Percentiles rank a stretch among this genome's conserved stretches.
Evolutionary conservation across 2,888 invertebrate species (phyloP).

Genomic region (Seira musarum): DNA sequence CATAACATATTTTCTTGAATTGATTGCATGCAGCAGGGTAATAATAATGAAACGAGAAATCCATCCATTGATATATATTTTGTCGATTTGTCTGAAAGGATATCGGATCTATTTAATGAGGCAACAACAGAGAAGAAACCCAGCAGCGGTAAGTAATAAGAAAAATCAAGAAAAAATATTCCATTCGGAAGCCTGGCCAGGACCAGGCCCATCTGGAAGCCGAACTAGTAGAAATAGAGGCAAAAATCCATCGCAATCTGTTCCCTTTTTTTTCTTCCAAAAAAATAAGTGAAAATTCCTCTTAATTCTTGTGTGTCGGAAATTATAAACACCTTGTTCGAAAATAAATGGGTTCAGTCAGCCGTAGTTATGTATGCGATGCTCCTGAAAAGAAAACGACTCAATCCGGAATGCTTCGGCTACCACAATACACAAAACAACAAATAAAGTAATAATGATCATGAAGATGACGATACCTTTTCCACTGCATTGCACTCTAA

Average conservation of each 20-base stretch:
- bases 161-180: neutral
- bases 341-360: slow-evolving; percentile 53
- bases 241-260: too few relatives aligned
- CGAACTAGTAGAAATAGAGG: too few relatives aligned
- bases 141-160: slow-evolving; percentile 12
- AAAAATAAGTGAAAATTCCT: slow-evolving; percentile 34
- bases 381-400: too few relatives aligned
- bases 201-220: slow-evolving; percentile 58
- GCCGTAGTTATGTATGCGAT: slow-evolving; percentile 21
- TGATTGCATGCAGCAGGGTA: too few relatives aligned
- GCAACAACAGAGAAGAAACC: neutral
- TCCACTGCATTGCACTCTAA: neutral
- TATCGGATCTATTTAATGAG: slow-evolving; percentile 21
- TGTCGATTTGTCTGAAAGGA: too few relatives aligned
- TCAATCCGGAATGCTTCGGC: too few relatives aligned
- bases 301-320: slow-evolving; percentile 36
- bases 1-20: too few relatives aligned
- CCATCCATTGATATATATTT: too few relatives aligned
- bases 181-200: neutral
- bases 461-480: too few relatives aligned
- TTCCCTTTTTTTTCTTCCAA: too few relatives aligned
- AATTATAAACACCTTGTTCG: slow-evolving; percentile 55
- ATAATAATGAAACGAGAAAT: too few relatives aligned
- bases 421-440: slow-evolving; percentile 35
- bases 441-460: too few relatives aligned